Conservation (phyloP, 2,113 vertebrate species). For the Carlito syrichta region DNA sequence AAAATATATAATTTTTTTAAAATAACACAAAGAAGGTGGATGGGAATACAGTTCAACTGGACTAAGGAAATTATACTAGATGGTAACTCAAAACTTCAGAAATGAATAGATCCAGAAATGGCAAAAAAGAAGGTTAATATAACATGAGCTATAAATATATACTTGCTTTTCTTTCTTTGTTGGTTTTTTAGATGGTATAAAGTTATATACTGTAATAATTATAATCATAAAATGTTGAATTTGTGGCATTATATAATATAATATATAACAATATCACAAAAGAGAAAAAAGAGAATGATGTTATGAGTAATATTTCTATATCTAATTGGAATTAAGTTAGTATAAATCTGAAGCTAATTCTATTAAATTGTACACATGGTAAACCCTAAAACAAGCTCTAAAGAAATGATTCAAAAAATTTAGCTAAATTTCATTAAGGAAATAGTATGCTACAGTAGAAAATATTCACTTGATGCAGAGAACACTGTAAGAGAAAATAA, state of each 20-base stretch:
- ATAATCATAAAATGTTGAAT: neutral
- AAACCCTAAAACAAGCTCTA: neutral
- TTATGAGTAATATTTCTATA: neutral
- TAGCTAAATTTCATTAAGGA: neutral
- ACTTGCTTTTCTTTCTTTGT: neutral
- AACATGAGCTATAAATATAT: neutral
- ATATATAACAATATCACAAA: neutral
- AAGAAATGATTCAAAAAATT: neutral
- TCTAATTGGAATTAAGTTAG: neutral
- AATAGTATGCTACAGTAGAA: neutral
- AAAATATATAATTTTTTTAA: neutral
- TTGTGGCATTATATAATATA: neutral
- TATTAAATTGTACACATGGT: neutral
- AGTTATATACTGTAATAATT: neutral
- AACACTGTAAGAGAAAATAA: neutral
- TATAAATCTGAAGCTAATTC: neutral
- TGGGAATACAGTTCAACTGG: neutral
- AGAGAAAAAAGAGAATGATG: neutral
- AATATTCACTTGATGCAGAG: neutral
- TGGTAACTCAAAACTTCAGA: neutral
- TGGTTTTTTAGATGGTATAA: neutral
- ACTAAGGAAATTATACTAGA: neutral
- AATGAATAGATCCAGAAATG: neutral
- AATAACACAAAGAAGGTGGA: neutral
- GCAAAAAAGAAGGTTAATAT: neutral